phyloP scores from a whole-genome alignment of 2,888 invertebrate species.

The Dicroscelio sp. region DNA sequence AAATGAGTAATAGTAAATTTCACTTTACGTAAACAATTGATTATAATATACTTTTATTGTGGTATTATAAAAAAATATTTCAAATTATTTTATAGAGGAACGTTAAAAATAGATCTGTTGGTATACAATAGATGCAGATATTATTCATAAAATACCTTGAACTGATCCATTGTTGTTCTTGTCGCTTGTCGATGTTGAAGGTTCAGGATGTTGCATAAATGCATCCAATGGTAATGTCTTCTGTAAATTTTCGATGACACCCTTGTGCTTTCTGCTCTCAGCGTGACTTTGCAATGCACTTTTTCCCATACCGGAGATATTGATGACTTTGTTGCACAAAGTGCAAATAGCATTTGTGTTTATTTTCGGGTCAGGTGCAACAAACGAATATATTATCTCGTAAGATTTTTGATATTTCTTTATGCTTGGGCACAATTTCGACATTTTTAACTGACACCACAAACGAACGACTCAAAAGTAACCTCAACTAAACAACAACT shows the following conservation, averaged over 20 bases:
- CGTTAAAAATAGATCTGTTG: not conserved
- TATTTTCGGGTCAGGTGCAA: constrained; percentile 39
- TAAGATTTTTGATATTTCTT: constrained; percentile 36
- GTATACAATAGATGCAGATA: not conserved
- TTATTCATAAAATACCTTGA: constrained; percentile 4
- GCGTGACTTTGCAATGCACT: constrained; percentile 42
- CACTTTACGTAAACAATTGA: not conserved
- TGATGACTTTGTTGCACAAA: constrained; percentile 5
- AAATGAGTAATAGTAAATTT: not conserved
- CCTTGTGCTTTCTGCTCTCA: not conserved
- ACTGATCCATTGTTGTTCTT: not conserved
- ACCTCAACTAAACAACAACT: not conserved
- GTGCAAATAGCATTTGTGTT: constrained; percentile 41
- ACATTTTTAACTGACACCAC: constrained; percentile 17
- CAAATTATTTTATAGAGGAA: not conserved
- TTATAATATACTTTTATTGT: not conserved
- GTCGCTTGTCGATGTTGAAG: not conserved
- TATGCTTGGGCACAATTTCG: constrained; percentile 12
- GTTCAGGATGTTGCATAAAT: not conserved
- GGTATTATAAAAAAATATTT: not conserved
- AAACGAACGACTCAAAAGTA: constrained; percentile 3
- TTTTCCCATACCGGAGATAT: constrained; percentile 31
- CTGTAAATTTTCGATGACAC: not conserved
- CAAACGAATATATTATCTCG: constrained; percentile 29
- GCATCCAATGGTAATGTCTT: not conserved